Evolutionary conservation across 2,113 vertebrate genomes (phyloP), one percentile per base, ranked within the genome.

Genomic region (Tachycineta bicolor): DNA sequence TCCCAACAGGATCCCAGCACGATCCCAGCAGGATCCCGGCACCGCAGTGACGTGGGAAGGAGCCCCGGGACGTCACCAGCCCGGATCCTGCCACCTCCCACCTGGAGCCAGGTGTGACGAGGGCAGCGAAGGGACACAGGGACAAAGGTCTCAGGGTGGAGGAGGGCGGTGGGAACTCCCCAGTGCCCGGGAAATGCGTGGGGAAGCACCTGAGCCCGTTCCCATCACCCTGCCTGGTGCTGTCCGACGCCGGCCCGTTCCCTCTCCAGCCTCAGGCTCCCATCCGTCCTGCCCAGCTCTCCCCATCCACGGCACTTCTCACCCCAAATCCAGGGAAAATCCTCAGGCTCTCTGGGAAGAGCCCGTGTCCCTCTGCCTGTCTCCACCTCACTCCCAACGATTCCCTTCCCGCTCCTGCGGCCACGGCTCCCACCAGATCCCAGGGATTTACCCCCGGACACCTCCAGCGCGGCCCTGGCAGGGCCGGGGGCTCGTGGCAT

Each of bases 141-240:
- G 82, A 75, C 60, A 24, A 41, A 41, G 60, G 63, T 52, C 33
- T 19, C 22, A 0, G 73, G 73, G 63, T 8, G 83, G 37, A 15
- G 53, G 8, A 15, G 26, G 0, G 11, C 2, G 9, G 11, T 19
- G 73, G 55, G 73, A 69, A 46, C 64, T 13, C 5, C 46, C 12
- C 12, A 1, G 3, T 3, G 1, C 46, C 26, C 4, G 19, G 55
- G 28, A 44, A 46, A 68, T 2, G 14, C 2, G 17, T 2, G 83
- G 73, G 74, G 39, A 77, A 60, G 43, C 23, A 37, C 39, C 52
- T 0, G 16, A 31, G 25, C 5, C 58, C 9, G 22, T 10, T 31
- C n/a, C 56, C 2, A 14, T 47, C 20, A 37, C 9, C 37, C 49
- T 19, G 14, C 13, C 12, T 10, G 70, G 20, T 28, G 25, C 47